Evolutionary conservation across 2,888 invertebrate species (phyloP).

Genomic region (Alviniconcha strummeri): DNA sequence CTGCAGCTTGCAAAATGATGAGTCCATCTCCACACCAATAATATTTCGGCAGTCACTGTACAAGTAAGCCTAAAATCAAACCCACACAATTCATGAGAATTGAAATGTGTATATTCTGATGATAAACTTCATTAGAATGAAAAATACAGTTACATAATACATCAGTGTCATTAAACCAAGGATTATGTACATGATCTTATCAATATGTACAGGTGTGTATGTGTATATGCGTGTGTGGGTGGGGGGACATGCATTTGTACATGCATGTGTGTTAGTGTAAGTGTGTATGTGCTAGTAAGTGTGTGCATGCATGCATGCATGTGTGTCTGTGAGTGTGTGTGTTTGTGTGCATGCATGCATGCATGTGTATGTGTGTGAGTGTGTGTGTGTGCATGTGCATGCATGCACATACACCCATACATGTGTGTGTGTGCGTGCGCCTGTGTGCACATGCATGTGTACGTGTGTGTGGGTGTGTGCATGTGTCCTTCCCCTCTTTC

Average conservation of each 20-base stretch:
- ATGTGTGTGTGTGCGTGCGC: too few relatives aligned
- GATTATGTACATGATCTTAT: neutral
- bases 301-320: too few relatives aligned
- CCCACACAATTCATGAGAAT: too few relatives aligned
- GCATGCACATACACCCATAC: neutral
- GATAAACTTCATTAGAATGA: neutral
- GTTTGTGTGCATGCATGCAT: neutral
- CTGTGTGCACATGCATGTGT: neutral
- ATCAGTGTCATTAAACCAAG: neutral
- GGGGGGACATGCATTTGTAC: too few relatives aligned
- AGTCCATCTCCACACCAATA: constrained; percentile 83
- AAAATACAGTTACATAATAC: neutral
- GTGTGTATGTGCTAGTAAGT: too few relatives aligned
- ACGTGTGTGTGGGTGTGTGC: too few relatives aligned
- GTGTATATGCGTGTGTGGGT: too few relatives aligned
- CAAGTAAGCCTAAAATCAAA: constrained; percentile 78
- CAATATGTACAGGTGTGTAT: too few relatives aligned
- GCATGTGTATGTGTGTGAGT: neutral
- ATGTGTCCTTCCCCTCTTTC: too few relatives aligned
- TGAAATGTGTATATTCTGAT: neutral
- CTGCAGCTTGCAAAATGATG: constrained; percentile 80
- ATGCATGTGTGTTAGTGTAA: too few relatives aligned
- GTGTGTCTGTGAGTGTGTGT: neutral
- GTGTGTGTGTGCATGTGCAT: neutral
- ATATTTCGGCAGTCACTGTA: constrained; percentile 78